These are phyloP conservation scores for Chydorus sphaericus DNA, from an alignment of 2,888 invertebrate genomes.

Conservation along the genomic window DNA sequence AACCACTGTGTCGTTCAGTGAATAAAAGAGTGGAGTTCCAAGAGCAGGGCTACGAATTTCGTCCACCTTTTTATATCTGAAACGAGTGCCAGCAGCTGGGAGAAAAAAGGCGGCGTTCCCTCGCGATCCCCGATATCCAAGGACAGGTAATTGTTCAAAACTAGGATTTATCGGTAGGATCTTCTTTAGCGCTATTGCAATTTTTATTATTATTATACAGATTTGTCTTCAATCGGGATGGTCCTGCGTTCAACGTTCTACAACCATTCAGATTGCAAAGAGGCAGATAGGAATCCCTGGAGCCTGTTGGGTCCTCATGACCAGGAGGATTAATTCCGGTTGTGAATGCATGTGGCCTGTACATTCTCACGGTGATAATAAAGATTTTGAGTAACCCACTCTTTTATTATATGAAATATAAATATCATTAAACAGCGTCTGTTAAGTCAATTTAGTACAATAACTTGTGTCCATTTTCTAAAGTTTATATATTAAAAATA, in stretches of 20 bases:
- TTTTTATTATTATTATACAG: too few species aligned
- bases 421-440: too few species aligned
- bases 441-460: too few species aligned
- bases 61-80: constrained; percentile 49
- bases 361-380: constrained; percentile 18
- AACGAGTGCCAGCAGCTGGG: constrained; percentile 35
- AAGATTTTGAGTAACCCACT: too few species aligned
- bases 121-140: background rate
- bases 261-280: constrained; percentile 46
- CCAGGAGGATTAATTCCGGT: constrained; percentile 46
- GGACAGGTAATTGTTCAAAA: background rate
- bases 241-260: constrained; percentile 48
- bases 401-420: too few species aligned
- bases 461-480: too few species aligned
- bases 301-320: constrained; percentile 52
- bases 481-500: too few species aligned
- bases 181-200: too few species aligned
- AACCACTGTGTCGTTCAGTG: constrained; percentile 44
- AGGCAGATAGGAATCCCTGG: constrained; percentile 35
- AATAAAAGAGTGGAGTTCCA: constrained; percentile 40
- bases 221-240: constrained; percentile 49
- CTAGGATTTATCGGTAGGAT: background rate
- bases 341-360: constrained; percentile 62
- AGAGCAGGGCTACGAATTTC: constrained; percentile 44
- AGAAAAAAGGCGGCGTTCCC: background rate